Evolutionary conservation across 1,140 invertebrate species (phyloP).

Genomic region (Drosophila burlai): DNA sequence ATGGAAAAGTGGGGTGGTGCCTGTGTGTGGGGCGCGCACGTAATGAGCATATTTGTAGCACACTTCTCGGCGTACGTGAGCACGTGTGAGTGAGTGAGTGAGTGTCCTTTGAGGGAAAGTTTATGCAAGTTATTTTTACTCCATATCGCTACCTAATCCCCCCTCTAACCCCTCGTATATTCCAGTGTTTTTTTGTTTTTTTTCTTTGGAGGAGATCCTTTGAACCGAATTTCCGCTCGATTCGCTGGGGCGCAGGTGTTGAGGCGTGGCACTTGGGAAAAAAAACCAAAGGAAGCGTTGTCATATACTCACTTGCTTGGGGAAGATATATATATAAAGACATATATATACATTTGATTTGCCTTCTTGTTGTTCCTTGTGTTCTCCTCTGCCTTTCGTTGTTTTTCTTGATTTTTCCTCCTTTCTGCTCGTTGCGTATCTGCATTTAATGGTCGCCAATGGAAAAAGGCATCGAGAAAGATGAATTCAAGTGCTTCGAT

Average conservation of each 20-base stretch:
- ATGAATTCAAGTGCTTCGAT: conserved; percentile 49
- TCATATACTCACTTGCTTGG: conserved; percentile 23
- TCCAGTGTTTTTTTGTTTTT: conserved; percentile 34
- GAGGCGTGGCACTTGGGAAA: conserved; percentile 51
- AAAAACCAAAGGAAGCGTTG: conserved; percentile 11
- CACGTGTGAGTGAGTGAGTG: conserved; percentile 21
- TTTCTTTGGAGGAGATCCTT: conserved; percentile 7
- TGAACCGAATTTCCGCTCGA: conserved; percentile 38
- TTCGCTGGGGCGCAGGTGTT: conserved; percentile 42
- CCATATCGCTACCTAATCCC: background rate
- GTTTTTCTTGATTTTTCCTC: conserved; percentile 1
- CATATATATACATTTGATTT: conserved; percentile 28
- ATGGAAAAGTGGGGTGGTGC: conserved; percentile 5
- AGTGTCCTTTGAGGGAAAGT: conserved; percentile 74
- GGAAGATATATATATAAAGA: background rate
- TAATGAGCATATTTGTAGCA: conserved; percentile 82
- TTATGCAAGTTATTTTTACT: conserved; percentile 75
- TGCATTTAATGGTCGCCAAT: conserved; percentile 47
- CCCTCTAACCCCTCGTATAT: background rate
- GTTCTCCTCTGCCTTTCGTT: background rate
- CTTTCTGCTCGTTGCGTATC: conserved; percentile 1
- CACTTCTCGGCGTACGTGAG: conserved; percentile 72
- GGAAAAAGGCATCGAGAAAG: conserved; percentile 7
- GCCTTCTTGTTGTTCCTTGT: conserved; percentile 29
- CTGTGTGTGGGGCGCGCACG: conserved; percentile 65